Conservation (phyloP, 2,113 vertebrate species). For the Felis catus region DNA sequence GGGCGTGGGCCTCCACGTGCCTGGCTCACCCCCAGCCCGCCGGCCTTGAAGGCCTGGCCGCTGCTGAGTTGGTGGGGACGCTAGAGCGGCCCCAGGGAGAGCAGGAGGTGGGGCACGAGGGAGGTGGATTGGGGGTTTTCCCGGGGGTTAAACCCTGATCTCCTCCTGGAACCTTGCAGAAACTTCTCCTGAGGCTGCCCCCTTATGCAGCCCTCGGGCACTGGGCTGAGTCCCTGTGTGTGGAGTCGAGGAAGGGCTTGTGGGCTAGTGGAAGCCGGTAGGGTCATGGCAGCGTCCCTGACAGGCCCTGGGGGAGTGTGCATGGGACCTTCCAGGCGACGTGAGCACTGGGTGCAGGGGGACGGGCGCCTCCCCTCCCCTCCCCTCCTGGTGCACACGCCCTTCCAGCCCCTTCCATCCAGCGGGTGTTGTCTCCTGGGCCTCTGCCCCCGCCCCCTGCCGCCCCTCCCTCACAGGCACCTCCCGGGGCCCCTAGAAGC, state of each 20-base stretch:
- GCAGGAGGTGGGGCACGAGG: fast-evolving
- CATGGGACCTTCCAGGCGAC: too few relatives aligned
- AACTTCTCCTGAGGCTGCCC: not conserved
- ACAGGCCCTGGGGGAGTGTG: fast-evolving
- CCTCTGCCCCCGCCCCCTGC: not conserved
- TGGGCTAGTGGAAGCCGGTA: not conserved
- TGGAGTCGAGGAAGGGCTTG: not conserved
- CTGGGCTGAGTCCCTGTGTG: not conserved
- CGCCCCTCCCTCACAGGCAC: too few relatives aligned
- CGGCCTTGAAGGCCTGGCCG: not conserved
- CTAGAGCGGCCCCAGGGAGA: not conserved
- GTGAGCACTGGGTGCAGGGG: too few relatives aligned
- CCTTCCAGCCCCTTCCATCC: not conserved
- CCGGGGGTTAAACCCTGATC: fast-evolving
- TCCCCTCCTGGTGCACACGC: too few relatives aligned
- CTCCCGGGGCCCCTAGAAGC: not conserved
- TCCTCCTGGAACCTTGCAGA: not conserved
- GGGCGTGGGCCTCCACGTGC: fast-evolving
- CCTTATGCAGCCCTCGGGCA: not conserved
- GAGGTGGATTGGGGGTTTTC: not conserved
- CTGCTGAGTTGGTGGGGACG: fast-evolving
- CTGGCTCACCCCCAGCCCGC: not conserved
- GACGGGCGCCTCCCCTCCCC: not conserved
- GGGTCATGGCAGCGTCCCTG: not conserved
- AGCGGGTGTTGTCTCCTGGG: too few relatives aligned